Evolutionary conservation across 1,140 invertebrate genomes (phyloP).

Genomic region (Eupristina koningsbergeri): DNA sequence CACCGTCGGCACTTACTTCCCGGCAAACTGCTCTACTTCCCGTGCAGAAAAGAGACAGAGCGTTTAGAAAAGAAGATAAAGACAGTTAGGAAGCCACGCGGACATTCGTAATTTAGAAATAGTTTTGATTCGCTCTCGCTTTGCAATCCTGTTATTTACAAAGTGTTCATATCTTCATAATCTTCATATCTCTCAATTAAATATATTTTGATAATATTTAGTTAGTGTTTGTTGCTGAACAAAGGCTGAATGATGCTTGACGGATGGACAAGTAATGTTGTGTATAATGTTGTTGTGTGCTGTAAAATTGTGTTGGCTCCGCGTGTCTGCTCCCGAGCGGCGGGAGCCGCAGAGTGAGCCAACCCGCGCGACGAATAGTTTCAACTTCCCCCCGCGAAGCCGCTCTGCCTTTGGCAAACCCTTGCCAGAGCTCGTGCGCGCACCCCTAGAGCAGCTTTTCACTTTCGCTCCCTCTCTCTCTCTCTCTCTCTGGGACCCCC

Average conservation of each 20-base stretch:
- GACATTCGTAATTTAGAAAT: background rate
- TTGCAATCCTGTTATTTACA: slow-evolving; percentile 4
- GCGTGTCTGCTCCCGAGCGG: slow-evolving; percentile 75
- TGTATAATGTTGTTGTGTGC: background rate
- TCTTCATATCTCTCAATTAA: no score
- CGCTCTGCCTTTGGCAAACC: slow-evolving; percentile 1
- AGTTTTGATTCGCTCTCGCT: background rate
- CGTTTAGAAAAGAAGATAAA: background rate
- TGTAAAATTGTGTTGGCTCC: slow-evolving; percentile 66
- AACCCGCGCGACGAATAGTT: slow-evolving; percentile 53
- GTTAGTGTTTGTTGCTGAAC: background rate
- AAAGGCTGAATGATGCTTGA: background rate
- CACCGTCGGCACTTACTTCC: slow-evolving; percentile 27
- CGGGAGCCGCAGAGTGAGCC: slow-evolving; percentile 74
- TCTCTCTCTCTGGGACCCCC: slow-evolving; percentile 8
- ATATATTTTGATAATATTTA: no score
- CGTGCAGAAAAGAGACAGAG: background rate
- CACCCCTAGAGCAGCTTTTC: slow-evolving; percentile 32
- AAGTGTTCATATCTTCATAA: slow-evolving; percentile 4
- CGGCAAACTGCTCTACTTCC: background rate
- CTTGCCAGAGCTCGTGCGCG: slow-evolving; percentile 20
- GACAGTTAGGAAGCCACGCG: background rate
- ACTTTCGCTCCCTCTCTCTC: slow-evolving; percentile 34
- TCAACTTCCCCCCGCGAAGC: slow-evolving; percentile 17
- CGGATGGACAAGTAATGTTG: background rate